Base-by-base conservation (phyloP, 2,797 vertebrate species). In the Stomatorhinus walkeri region DNA sequence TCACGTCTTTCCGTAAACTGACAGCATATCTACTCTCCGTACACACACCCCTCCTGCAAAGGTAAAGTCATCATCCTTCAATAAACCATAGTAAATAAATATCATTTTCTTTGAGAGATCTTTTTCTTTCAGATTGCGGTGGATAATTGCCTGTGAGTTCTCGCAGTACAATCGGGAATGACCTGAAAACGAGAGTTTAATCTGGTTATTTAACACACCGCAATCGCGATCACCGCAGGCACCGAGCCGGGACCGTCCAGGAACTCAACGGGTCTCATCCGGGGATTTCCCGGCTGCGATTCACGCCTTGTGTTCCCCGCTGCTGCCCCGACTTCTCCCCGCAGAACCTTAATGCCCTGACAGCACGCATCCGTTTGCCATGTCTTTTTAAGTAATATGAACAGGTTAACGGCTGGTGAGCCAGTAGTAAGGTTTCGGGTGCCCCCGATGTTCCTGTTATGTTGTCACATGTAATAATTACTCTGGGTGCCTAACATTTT, bases 141-240 rank as follows among this genome's bases (percentile, higher is more conserved):
- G 79, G 22, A n/a, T 64, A 64, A 36, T 54, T 51, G 88, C 81
- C 56, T 48, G 12, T 22, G 56, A 84, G 64, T 43, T 6, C 36
- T 64, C n/a, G 32, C 19, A 89, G 36, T 56, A 86, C 43, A 56
- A 43, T 88, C 48, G 9, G 52, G 88, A 85, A 24, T 61, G n/a
- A 49, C 52, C 81, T 48, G 22, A 85, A 64, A 88, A 32, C 1
- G 36, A 32, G 6, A 54, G 22, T 49, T 85, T 61, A 64, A 85
- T 84, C 54, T 49, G 19, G 14, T 46, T 61, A 12, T 43, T 88
- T 32, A 56, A 43, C 36, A 85, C 52, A 59, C 4, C 24, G 40
- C 76, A 40, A 81, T 81, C 43, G 40, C 76, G 76, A 81, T 81
- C 76, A 49, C 59, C 46, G 3, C 46, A 10, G 48, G 16, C 49